Evolutionary conservation across 2,797 vertebrate genomes (phyloP), one percentile per base, ranked within the genome.

Genomic region (Phaenicophaeus curvirostris): DNA sequence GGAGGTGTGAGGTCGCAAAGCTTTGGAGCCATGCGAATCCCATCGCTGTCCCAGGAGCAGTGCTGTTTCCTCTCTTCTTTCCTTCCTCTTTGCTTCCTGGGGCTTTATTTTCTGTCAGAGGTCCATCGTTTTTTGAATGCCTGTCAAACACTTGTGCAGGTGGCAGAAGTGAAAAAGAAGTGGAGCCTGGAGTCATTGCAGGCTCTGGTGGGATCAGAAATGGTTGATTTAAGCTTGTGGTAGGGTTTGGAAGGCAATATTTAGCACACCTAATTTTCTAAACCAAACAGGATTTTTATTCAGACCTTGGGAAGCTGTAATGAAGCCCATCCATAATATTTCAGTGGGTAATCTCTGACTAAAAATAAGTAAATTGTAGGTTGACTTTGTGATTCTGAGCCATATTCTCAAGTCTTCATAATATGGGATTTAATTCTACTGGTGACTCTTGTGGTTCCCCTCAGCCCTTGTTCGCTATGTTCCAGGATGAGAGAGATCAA

Each of bases 21-120:
- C 66, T 87, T 24, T 68, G 54, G 82, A 93, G 92, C 67, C 58
- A 46, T 93, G 85, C 89, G 93, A 96, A 91, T 96, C 94, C 87
- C 84, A 3, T 53, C 92, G 76, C 94, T 73, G 77, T 93, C 95
- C 84, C 94, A 89, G 82, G 51, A 90, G 88, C 85, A 63, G 54
- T 85, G 79, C 80, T 72, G 89, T 86, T 97, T 96, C 96, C 96
- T 94, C 92, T 95, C 95, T 79, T 94, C 81, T 96, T 98, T 97
- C 97, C 96, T 97, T 97, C 97, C 97, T 97, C 89, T 88, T 89
- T 35, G 48, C 82, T 97, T 97, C 97, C 97, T 46, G 54, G 82
- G 87, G 96, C 92, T 93, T 87, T 67, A 39, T 96, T 92, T 96
- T 90, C 94, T 95, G 96, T 93, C 91, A 95, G 87, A 94, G 94